A percentile compares a stretch with the other conserved stretches of the same genome.
Conservation (phyloP, 2,888 invertebrate species). For the Danaus chrysippus region DNA sequence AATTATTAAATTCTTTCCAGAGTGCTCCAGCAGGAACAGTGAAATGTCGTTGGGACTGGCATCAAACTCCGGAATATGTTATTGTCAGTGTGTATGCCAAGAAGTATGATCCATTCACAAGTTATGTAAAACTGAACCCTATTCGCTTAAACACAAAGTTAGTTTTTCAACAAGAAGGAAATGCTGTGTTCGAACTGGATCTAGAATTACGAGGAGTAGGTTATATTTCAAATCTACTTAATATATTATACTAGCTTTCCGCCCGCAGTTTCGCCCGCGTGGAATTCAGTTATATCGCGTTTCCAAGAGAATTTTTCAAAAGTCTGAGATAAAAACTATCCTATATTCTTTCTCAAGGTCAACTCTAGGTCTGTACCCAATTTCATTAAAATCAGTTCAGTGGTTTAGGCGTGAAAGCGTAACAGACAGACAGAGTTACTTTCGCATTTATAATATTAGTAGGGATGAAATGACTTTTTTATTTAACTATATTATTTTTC, state of each 20-base stretch:
- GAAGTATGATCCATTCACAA: constrained; percentile 88
- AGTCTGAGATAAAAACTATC: too few species aligned
- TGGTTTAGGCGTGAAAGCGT: too few species aligned
- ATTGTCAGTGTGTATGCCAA: constrained; percentile 95
- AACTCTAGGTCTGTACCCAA: too few species aligned
- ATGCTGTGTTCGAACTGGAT: constrained; percentile 85
- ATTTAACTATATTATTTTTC: constrained; percentile 36
- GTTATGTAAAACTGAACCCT: constrained; percentile 89
- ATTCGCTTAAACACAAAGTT: constrained; percentile 87
- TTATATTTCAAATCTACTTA: constrained; percentile 14
- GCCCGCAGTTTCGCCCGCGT: too few species aligned
- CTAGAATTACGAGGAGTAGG: constrained; percentile 90
- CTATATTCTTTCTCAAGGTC: too few species aligned
- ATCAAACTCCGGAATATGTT: constrained; percentile 92
- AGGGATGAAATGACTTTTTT: background rate
- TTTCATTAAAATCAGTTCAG: too few species aligned
- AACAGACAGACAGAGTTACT: too few species aligned
- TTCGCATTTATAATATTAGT: too few species aligned
- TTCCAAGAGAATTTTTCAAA: too few species aligned
- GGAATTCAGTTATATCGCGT: too few species aligned
- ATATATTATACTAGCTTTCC: too few species aligned
- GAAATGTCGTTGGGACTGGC: constrained; percentile 95
- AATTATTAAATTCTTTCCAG: constrained; percentile 53
- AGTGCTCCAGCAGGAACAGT: constrained; percentile 74
- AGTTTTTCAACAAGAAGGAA: constrained; percentile 86